Conservation (phyloP, 1,140 invertebrate species). For the Nomia melanderi region DNA sequence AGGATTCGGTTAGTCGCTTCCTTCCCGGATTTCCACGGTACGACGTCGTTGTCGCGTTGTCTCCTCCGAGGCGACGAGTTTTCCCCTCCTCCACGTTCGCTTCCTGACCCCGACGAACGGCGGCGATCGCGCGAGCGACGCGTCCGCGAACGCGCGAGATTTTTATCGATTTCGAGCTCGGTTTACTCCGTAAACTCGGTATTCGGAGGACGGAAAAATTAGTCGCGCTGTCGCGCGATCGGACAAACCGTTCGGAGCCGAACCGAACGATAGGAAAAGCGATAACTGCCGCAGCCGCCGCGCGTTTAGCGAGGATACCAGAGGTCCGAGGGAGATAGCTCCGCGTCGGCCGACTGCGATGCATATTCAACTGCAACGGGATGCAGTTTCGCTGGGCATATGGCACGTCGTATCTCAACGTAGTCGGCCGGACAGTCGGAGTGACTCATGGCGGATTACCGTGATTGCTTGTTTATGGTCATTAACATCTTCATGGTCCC, state of each 20-base stretch:
- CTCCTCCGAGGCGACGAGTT: neutral
- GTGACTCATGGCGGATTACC: slow-evolving; percentile 80
- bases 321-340: slow-evolving; percentile 11
- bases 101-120: slow-evolving; percentile 59
- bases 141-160: slow-evolving; percentile 74
- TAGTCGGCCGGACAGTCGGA: slow-evolving; percentile 74
- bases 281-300: too few species aligned
- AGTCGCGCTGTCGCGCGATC: neutral
- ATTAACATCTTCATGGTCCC: slow-evolving; percentile 79
- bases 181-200: slow-evolving; percentile 37
- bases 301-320: slow-evolving; percentile 3
- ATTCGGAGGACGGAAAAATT: neutral
- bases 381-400: slow-evolving; percentile 70
- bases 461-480: slow-evolving; percentile 80
- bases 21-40: neutral
- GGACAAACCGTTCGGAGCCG: neutral
- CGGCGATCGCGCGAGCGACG: slow-evolving; percentile 70
- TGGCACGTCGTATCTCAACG: slow-evolving; percentile 74
- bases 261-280: neutral
- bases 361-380: slow-evolving; percentile 66
- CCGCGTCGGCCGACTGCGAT: slow-evolving; percentile 8
- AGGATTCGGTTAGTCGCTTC: slow-evolving; percentile 62
- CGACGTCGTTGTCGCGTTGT: neutral
- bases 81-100: slow-evolving; percentile 5
- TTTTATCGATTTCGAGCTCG: slow-evolving; percentile 69